Conservation (phyloP, 2,113 vertebrate genomes). For the Calypte anna region DNA sequence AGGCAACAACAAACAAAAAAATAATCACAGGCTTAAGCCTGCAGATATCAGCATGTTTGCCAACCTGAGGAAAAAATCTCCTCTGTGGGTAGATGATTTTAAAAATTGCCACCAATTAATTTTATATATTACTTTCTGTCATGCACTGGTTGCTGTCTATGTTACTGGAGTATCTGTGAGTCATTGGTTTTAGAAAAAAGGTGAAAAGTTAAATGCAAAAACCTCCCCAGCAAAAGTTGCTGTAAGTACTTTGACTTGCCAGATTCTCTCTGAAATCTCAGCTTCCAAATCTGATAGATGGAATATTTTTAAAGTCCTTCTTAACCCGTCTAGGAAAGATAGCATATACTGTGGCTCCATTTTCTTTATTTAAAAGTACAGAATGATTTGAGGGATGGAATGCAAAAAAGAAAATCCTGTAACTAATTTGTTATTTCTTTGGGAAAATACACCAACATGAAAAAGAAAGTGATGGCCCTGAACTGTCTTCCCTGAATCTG, state of each 20-base stretch:
- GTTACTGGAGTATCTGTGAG: neutral
- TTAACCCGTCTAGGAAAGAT: neutral
- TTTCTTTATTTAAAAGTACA: neutral
- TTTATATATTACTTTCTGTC: neutral
- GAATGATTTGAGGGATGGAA: neutral
- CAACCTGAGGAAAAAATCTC: neutral
- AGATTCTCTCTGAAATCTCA: neutral
- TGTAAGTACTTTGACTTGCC: neutral
- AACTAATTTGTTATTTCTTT: neutral
- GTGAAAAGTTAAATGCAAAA: neutral
- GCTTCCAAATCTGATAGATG: neutral
- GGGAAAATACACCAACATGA: neutral
- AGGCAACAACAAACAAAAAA: conserved; percentile 33
- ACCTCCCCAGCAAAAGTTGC: neutral
- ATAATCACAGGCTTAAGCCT: conserved; percentile 15
- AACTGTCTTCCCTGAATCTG: neutral
- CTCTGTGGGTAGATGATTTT: neutral
- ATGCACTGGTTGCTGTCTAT: neutral
- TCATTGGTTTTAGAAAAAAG: neutral
- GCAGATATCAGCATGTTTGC: neutral
- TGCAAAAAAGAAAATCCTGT: neutral
- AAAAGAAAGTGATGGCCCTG: neutral
- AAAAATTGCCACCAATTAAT: neutral
- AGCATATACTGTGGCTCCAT: neutral
- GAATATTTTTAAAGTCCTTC: neutral